Percentiles rank a stretch among this genome's conserved stretches.
Evolutionary conservation across 2,888 invertebrate species (phyloP).

Genomic region (Sinelater perroti): DNA sequence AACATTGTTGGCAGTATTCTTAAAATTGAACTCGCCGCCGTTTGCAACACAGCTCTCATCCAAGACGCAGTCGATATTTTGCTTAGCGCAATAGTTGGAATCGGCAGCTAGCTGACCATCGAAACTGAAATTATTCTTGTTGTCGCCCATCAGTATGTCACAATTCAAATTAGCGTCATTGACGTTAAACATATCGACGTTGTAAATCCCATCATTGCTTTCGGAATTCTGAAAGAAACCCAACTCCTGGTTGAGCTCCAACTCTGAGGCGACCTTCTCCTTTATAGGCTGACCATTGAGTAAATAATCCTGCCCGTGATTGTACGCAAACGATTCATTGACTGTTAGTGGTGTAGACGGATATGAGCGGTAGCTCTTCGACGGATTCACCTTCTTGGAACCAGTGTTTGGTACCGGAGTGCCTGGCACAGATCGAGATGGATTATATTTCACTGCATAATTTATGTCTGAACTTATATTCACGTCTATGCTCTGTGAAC

Average conservation of each 20-base stretch:
- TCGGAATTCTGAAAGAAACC: conserved; percentile 33
- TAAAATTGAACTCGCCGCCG: conserved; percentile 42
- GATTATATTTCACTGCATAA: conserved; percentile 48
- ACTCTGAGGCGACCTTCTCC: conserved; percentile 37
- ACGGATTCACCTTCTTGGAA: conserved; percentile 57
- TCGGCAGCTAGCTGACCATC: conserved; percentile 38
- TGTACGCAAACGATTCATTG: conserved; percentile 54
- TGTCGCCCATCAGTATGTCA: conserved; percentile 41
- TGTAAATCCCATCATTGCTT: conserved; percentile 37
- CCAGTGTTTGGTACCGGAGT: conserved; percentile 69
- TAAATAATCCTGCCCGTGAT: conserved; percentile 57
- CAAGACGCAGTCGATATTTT: conserved; percentile 40
- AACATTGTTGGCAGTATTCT: conserved; percentile 34
- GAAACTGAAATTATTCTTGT: conserved; percentile 43
- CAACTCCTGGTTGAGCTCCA: conserved; percentile 28
- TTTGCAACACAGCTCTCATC: conserved; percentile 38
- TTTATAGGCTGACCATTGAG: conserved; percentile 59
- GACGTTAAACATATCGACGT: conserved; percentile 39
- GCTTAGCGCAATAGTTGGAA: conserved; percentile 40
- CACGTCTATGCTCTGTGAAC: conserved; percentile 44
- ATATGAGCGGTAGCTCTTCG: conserved; percentile 68
- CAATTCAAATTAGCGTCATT: conserved; percentile 37
- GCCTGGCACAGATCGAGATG: conserved; percentile 75
- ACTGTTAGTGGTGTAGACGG: conserved; percentile 75
- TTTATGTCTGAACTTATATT: conserved; percentile 44